Base-by-base conservation (phyloP, 30 jellyfish, hydroid and myxozoan genomes). In the Turritopsis rubra region DNA sequence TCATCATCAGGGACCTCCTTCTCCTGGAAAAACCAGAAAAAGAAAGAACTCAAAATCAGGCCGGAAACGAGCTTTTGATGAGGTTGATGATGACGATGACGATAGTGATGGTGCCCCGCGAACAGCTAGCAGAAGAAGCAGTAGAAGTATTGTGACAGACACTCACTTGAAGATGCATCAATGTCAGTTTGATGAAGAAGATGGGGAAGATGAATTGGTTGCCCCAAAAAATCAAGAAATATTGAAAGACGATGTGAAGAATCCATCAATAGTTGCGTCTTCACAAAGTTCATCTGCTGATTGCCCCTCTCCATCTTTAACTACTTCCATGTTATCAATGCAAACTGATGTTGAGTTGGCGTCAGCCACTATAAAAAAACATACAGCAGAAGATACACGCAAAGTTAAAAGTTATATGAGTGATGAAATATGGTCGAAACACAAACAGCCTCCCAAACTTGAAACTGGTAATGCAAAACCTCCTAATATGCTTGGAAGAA, bases 141-240 rank as follows among this genome's bases (percentile, higher is more conserved):
- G 71, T 8, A 53, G 85, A 30, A 77, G 73, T 18, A 66, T 30
- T 28, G 71, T 24, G 27, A 77, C 7, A 8, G 72, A 77, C 28
- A 77, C 85, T 24, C 66, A 29, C 28, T 29, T 30, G 85, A 77
- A 60, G 27, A 77, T 77, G 29, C 66, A 30, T 29, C 73, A 77
- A 77, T 77, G 85, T 1, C 85, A 77, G 23, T 24, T 29, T 19
- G 71, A 30, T 0, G 85, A 77, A 7, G 72, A 77, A 77, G 66
- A 25, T 29, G 71, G 30, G 0, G 85, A 77, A 77, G 85, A 77
- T 19, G 85, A 77, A 16, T 24, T 52, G 72, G 28, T 1, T n/a
- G 71, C 28, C 24, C 18, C 71, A 27, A 20, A n/a, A 8, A 77
- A 30, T 31, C 16, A 72, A 41, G 60, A 41, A 5, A n/a, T n/a